Evolutionary conservation across 2,797 vertebrate genomes (phyloP).

Genomic region (Peromyscus aztecus): DNA sequence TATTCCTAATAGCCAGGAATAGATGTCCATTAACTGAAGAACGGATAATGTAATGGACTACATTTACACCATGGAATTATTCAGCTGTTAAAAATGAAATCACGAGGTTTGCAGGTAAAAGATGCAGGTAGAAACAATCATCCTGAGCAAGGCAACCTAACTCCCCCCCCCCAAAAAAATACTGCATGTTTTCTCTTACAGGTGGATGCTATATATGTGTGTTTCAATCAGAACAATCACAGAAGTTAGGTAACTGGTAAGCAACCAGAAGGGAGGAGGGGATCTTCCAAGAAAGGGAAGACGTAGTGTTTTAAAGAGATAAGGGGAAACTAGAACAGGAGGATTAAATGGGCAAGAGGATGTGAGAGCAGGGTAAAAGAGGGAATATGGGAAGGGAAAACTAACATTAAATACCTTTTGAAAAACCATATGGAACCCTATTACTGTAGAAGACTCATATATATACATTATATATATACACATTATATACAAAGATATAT

Average conservation of each 20-base stretch:
- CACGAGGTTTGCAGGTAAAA: neutral
- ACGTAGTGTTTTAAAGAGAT: neutral
- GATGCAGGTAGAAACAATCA: neutral
- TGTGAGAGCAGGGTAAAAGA: neutral
- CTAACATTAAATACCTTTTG: neutral
- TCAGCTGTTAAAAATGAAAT: neutral
- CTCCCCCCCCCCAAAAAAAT: neutral
- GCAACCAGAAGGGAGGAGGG: neutral
- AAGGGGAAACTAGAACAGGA: neutral
- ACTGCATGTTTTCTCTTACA: neutral
- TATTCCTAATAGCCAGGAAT: neutral
- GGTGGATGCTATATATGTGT: no score
- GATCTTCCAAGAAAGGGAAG: neutral
- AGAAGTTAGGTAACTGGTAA: neutral
- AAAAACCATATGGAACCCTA: neutral
- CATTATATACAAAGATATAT: no score
- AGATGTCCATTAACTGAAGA: neutral
- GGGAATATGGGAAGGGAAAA: neutral
- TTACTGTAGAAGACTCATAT: neutral
- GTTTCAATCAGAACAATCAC: neutral
- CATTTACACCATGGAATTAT: neutral
- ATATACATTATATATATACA: no score
- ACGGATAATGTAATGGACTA: neutral
- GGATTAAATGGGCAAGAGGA: neutral
- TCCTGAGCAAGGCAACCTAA: neutral